Evolutionary conservation across 2,113 vertebrate species (phyloP).

Genomic region (Neomonachus schauinslandi): DNA sequence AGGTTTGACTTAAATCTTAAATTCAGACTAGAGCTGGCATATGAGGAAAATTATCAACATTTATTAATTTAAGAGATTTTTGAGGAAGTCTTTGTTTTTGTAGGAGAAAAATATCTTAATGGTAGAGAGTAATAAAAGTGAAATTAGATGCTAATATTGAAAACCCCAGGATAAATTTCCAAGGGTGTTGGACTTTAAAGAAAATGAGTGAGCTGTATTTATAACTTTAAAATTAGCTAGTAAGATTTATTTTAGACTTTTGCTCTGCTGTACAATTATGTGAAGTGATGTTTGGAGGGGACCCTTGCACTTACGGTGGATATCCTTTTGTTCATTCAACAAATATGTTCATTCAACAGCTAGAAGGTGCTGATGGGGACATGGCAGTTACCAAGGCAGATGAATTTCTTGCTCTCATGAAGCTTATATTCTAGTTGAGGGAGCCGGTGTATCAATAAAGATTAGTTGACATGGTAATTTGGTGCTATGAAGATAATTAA

Average conservation of each 20-base stretch:
- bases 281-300: neutral
- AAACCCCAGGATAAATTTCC: constrained; percentile 40
- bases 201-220: neutral
- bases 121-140: neutral
- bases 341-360: neutral
- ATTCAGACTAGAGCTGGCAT: neutral
- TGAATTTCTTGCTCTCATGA: constrained; percentile 27
- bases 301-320: neutral
- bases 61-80: constrained; percentile 47
- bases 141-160: constrained; percentile 2
- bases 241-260: constrained; percentile 34
- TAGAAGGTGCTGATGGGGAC: neutral
- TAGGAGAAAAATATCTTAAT: neutral
- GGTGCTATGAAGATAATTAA: neutral
- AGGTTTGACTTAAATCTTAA: neutral
- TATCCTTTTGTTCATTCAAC: neutral
- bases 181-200: neutral
- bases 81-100: constrained; percentile 8
- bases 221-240: neutral
- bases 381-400: neutral
- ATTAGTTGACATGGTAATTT: neutral
- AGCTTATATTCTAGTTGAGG: neutral
- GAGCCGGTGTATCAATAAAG: neutral
- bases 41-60: neutral
- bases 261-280: neutral